Evolutionary conservation across 2,888 invertebrate species (phyloP), one percentile per base, ranked within the genome.

Genomic region (Ctenicera cuprea): DNA sequence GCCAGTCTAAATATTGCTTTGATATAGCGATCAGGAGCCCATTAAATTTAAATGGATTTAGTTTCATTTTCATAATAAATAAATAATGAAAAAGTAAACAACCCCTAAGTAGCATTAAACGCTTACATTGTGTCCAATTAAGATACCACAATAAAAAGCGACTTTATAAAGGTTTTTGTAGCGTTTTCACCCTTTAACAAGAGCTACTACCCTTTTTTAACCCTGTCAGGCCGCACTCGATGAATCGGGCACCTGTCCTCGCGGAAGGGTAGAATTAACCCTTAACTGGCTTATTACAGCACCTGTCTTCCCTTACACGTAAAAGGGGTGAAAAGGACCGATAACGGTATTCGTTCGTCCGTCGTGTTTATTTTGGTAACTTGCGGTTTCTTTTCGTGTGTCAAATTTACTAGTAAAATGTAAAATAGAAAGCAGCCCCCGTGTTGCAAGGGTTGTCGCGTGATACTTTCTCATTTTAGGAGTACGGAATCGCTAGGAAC

Each of bases 261-360:
- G 22, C 57, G 67, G 71, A 75, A 75, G 75, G 75, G 73, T 75
- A 62, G 76, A 82, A 83, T 82, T 83, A 83, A 83, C 83, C 83
- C 83, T 83, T 83, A 82, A 83, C 80, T 77, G 76, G 78, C 79
- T 79, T 76, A 82, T 81, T 82, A 77, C 76, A 71, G 76, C 84
- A 83, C 82, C 82, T 83, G 83, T 81, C 80, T 77, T 68, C 26
- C 48, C 30, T 66, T 50, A 38, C 16, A 18, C 18, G 14, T 45
- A 48, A 52, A 62, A 26, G 64, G 72, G 65, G 14, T 61, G 30
- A 30, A 16, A 18, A 61, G 52, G 18, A 54, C 38, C 41, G 50
- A 65, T 74, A 74, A 71, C 66, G 66, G 61, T 33, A 52, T 66
- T 48, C 48, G 45, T 33, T 30, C n/a, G 20, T 20, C 5, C 18